Evolutionary conservation across 2,113 vertebrate species (phyloP).

Genomic region (Ciconia boyciana): DNA sequence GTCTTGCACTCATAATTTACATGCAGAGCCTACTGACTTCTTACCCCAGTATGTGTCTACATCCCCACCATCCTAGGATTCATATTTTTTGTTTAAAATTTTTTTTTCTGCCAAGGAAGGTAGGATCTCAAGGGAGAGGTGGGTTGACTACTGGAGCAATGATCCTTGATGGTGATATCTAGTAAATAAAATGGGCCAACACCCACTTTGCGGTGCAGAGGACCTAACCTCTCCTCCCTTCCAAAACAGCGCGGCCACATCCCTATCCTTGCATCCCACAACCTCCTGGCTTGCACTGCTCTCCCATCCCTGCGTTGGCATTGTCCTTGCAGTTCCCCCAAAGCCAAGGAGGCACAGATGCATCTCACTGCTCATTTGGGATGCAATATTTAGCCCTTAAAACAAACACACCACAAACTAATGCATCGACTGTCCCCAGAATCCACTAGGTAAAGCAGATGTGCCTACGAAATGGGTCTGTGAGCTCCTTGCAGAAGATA

Average conservation of each 20-base stretch:
- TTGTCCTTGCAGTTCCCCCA: not conserved
- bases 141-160: not conserved
- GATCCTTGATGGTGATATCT: not conserved
- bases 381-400: not conserved
- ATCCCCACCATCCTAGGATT: not conserved
- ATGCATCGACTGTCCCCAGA: not conserved
- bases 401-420: not conserved
- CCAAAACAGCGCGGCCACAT: not conserved
- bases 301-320: not conserved
- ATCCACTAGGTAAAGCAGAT: not conserved
- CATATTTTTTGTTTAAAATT: not conserved
- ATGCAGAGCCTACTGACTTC: not conserved
- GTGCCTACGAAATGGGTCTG: not conserved
- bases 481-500: slow-evolving; percentile 35
- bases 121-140: not conserved
- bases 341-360: not conserved
- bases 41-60: not conserved
- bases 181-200: not conserved
- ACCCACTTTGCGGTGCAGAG: not conserved
- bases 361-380: not conserved
- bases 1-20: not conserved
- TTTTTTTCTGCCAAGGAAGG: not conserved
- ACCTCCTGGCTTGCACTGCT: not conserved
- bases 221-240: not conserved
- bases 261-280: too few species aligned